A percentile compares a stretch with the other conserved stretches of the same genome.
Evolutionary conservation across 2,888 invertebrate genomes (phyloP).

Genomic region (Eupithecia abbreviata): DNA sequence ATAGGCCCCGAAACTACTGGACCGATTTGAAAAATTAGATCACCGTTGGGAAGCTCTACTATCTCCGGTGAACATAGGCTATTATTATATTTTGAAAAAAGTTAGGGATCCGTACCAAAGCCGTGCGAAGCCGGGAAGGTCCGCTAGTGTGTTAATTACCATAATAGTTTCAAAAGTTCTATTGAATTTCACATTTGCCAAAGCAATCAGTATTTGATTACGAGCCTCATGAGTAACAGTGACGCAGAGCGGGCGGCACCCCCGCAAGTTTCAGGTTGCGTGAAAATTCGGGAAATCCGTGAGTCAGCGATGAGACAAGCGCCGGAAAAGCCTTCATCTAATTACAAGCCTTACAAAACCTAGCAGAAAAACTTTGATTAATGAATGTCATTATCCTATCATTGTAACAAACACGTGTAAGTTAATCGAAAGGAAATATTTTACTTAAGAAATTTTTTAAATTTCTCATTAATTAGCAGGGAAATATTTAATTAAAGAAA

Average conservation of each 20-base stretch:
- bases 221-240: conserved; percentile 65
- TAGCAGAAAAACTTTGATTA: conserved; percentile 58
- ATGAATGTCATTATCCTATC: conserved; percentile 63
- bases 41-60: no score
- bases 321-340: conserved; percentile 70
- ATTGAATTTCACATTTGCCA: not conserved
- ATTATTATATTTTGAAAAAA: no score
- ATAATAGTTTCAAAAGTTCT: no score
- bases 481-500: no score
- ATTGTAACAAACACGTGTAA: not conserved
- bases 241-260: conserved; percentile 53
- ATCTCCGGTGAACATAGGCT: no score
- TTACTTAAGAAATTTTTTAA: not conserved
- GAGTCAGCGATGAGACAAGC: conserved; percentile 70
- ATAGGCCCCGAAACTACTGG: no score
- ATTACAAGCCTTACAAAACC: conserved; percentile 55
- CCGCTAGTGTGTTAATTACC: no score
- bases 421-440: not conserved
- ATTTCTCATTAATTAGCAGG: no score
- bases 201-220: not conserved
- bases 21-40: no score
- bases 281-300: conserved; percentile 78
- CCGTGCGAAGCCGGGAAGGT: no score
- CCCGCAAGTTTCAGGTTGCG: conserved; percentile 70
- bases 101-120: no score